Conservation (phyloP, 2,888 invertebrate genomes). For the Aleiodes leptofemur region DNA sequence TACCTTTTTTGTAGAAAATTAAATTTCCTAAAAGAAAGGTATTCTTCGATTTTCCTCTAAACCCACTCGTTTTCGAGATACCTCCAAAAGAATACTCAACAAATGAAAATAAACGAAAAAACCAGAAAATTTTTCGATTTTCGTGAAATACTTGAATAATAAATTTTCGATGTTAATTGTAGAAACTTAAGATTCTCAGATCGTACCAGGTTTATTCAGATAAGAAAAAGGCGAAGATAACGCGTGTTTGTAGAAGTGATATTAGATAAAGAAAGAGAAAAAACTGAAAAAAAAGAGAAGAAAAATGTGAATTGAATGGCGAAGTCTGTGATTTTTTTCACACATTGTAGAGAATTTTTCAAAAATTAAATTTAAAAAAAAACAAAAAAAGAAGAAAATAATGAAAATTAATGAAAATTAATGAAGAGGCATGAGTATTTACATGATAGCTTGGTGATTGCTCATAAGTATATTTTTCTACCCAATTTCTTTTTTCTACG, state of each 20-base stretch:
- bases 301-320: slow-evolving; percentile 3
- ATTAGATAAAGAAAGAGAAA: not conserved
- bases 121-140: too few relatives aligned
- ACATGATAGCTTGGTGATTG: slow-evolving; percentile 47
- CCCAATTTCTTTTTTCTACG: slow-evolving; percentile 54
- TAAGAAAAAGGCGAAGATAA: not conserved
- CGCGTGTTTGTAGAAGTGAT: not conserved
- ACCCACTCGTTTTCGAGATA: too few relatives aligned
- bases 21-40: too few relatives aligned
- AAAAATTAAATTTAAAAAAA: slow-evolving; percentile 28
- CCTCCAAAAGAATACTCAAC: too few relatives aligned
- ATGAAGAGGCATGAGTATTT: slow-evolving; percentile 5
- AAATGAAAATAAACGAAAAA: not conserved
- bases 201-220: slow-evolving; percentile 25
- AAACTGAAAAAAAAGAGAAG: not conserved
- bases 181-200: slow-evolving; percentile 3
- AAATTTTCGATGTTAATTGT: slow-evolving; percentile 11
- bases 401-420: slow-evolving; percentile 1
- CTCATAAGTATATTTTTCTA: slow-evolving; percentile 56
- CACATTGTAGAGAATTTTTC: slow-evolving; percentile 36
- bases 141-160: not conserved
- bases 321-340: slow-evolving; percentile 32
- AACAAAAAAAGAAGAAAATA: too few relatives aligned
- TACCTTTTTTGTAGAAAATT: too few relatives aligned
- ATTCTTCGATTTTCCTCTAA: too few relatives aligned